Evolutionary conservation across 2,113 vertebrate species (phyloP), one percentile per base, ranked within the genome.

Genomic region (Prolemur simus): DNA sequence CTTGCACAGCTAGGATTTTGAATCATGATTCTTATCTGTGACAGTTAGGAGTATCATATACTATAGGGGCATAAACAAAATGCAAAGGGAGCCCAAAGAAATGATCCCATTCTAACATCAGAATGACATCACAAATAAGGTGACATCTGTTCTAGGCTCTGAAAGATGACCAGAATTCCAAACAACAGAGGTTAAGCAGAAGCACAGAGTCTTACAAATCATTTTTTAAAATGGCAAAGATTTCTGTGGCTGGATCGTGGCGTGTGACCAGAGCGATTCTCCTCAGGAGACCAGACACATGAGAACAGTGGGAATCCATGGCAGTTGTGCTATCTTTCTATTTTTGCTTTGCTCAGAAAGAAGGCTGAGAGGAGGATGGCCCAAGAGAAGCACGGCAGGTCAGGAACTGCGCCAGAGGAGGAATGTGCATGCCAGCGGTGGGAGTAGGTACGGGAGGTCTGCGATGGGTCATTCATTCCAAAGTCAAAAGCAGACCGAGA

Each of bases 111-210:
- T 54, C 32, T 39, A 49, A 90, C 13, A 49, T 73, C 60, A 93
- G 81, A 69, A 91, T 21, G 23, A 54, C 34, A 60, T 37, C 47
- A 58, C 47, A 87, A 82, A 52, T 32, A 34, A 96, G 54, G 10
- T 45, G 29, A 76, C n/a, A 56, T 39, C 23, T 87, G 27, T 49
- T 84, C 56, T 76, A 42, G 54, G 7, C 77, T 83, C 11, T 27
- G 49, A 78, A 92, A 80, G n/a, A 91, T 47, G 15, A 81, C 45
- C 45, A 82, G 66, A 86, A 82, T 54, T 91, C 93, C 52, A 78
- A 87, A 92, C 12, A 87, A 87, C 9, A 13, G 29, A 90, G 63
- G 32, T 56, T 69, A 80, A 37, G 6, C 63, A 77, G 90, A 82
- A 91, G 45, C 71, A 39, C 12, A 27, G 54, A 54, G 74, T 71